Conservation (phyloP, 2,888 invertebrate genomes). For the Bombylius discolor region DNA sequence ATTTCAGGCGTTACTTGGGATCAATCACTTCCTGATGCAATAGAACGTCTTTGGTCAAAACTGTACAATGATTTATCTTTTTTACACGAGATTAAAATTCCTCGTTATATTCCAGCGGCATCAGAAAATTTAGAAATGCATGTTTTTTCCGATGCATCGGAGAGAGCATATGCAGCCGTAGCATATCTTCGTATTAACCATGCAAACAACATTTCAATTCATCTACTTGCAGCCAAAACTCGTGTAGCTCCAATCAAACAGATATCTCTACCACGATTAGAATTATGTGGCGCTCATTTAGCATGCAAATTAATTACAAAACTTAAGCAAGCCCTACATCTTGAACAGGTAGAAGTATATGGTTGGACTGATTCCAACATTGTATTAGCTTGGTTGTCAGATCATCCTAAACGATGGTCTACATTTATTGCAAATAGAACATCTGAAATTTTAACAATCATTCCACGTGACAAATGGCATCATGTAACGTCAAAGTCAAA, state of each 20-base stretch:
- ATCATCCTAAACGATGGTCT: slow-evolving; percentile 13
- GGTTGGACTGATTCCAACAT: slow-evolving; percentile 10
- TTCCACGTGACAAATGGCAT: slow-evolving; percentile 6
- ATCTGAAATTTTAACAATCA: slow-evolving; percentile 8
- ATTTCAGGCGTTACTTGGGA: not conserved
- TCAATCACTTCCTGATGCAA: not conserved
- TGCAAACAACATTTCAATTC: too few relatives aligned
- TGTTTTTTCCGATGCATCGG: slow-evolving; percentile 6
- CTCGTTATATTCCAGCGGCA: not conserved
- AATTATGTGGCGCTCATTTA: slow-evolving; percentile 6
- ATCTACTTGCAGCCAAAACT: slow-evolving; percentile 5
- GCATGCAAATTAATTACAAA: not conserved
- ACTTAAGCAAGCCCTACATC: not conserved
- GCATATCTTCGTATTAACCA: too few relatives aligned
- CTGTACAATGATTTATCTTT: not conserved
- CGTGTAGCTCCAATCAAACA: slow-evolving; percentile 9
- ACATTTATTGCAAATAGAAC: slow-evolving; percentile 16
- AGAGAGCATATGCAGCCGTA: slow-evolving; percentile 1
- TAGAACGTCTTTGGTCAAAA: not conserved
- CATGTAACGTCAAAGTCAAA: slow-evolving; percentile 13
- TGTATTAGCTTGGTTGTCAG: too few relatives aligned
- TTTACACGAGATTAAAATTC: not conserved
- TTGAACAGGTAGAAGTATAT: not conserved
- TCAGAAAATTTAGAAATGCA: not conserved
- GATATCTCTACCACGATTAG: not conserved